These are phyloP conservation scores for Bombus superbus DNA, from an alignment of 1,140 invertebrate species.

Conservation along the genomic window DNA sequence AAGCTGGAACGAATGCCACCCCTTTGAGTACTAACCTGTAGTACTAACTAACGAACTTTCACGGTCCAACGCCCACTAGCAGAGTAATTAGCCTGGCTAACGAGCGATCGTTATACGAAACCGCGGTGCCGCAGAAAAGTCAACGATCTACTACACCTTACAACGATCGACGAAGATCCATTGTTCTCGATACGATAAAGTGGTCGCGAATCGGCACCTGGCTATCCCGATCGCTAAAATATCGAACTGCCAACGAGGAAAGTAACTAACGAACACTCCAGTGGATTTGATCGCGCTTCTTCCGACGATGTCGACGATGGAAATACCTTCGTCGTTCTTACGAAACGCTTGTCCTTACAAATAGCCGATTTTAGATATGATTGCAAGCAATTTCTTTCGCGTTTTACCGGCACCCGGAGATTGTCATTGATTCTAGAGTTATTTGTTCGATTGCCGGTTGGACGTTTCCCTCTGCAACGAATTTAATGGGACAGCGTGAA, in stretches of 20 bases:
- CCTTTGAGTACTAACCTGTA: constrained; percentile 49
- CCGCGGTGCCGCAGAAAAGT: constrained; percentile 58
- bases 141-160: constrained; percentile 50
- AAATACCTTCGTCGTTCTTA: background rate
- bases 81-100: constrained; percentile 66
- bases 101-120: constrained; percentile 65
- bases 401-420: background rate
- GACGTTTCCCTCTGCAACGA: too few species aligned
- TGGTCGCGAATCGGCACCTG: background rate
- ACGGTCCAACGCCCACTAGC: constrained; percentile 56
- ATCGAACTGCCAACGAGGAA: background rate
- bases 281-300: background rate
- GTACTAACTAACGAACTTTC: constrained; percentile 67
- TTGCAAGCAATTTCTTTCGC: background rate
- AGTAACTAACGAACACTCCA: constrained; percentile 1
- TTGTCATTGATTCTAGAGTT: too few species aligned
- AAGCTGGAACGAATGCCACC: constrained; percentile 21
- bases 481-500: too few species aligned
- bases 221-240: background rate
- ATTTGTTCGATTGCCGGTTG: background rate
- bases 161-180: constrained; percentile 43
- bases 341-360: background rate
- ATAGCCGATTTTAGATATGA: background rate
- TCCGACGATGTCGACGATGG: background rate
- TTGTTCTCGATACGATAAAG: constrained; percentile 35